Evolutionary conservation across 2,113 vertebrate species (phyloP).

Genomic region (Zosterops borbonicus): DNA sequence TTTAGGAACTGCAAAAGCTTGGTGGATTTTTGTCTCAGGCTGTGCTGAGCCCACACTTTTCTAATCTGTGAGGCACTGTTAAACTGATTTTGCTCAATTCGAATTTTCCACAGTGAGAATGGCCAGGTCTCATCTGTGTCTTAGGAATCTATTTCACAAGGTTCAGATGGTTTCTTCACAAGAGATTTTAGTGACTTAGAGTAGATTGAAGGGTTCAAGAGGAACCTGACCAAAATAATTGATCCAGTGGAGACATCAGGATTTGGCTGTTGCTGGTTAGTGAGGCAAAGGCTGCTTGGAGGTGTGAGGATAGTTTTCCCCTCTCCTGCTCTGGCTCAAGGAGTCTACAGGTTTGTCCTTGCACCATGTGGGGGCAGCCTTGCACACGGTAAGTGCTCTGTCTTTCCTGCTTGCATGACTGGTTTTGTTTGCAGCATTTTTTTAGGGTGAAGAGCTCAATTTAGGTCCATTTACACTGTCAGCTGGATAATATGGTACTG

Average conservation of each 20-base stretch:
- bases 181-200: not conserved
- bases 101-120: not conserved
- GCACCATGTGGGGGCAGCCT: constrained; percentile 20
- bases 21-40: not conserved
- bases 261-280: not conserved
- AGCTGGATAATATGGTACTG: not conserved
- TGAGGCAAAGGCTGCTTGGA: not conserved
- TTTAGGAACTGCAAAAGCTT: not conserved
- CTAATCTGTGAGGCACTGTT: not conserved
- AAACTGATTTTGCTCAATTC: not conserved
- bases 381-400: not conserved
- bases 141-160: not conserved
- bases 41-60: not conserved
- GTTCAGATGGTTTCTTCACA: not conserved
- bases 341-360: not conserved
- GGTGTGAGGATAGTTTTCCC: not conserved
- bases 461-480: not conserved
- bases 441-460: not conserved
- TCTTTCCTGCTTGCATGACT: not conserved
- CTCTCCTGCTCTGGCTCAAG: not conserved
- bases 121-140: accelerated
- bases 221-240: not conserved
- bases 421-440: not conserved
- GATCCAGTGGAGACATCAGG: not conserved
- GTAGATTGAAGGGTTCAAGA: not conserved